Base-by-base conservation (phyloP, 2,113 vertebrate genomes). In the Clarias gariepinus region DNA sequence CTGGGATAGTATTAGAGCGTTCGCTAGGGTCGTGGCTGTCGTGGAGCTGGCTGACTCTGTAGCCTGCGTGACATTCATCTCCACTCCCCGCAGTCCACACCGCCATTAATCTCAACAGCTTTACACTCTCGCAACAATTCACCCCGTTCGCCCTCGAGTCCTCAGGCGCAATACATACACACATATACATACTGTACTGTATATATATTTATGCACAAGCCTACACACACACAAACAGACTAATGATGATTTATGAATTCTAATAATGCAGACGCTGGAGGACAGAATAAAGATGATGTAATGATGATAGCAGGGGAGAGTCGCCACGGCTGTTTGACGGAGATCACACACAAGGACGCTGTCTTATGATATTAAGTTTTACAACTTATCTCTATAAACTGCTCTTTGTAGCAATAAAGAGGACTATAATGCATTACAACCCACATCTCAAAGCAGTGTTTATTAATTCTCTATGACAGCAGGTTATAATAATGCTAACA, bases 231-330 rank as follows among this genome's bases (percentile, higher is more conserved):
- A 41, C 57, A 60, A 68, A 63, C 13, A 68, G 18, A 30, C 52
- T 81, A 86, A 86, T 81, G 81, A 69, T 80, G 88, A 86, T 89
- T 79, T 83, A 86, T 89, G 84, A 81, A 79, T 79, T 83, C 63
- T 55, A 80, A 84, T 86, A 86, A 86, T 73, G 71, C 81, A 79
- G 21, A n/a, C 58, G 58, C 71, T 63, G 73, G 23, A 80, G 66
- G 2, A 55, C 25, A 7, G 78, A 66, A 60, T 82, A 80, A 68
- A 69, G 28, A 81, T 81, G 85, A 86, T 86, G 36, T 81, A 81
- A 86, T 21, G 55, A 52, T 41, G 64, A 69, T 18, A 69, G n/a
- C 76, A 69, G 53, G 52, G 69, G n/a, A 33, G 84, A 63, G 76
- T 71, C 52, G 6, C 82, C n/a, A 8, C 28, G 3, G 61, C n/a